Conservation (phyloP, 92 coral and sea anemone species). For the Metridium senile region DNA sequence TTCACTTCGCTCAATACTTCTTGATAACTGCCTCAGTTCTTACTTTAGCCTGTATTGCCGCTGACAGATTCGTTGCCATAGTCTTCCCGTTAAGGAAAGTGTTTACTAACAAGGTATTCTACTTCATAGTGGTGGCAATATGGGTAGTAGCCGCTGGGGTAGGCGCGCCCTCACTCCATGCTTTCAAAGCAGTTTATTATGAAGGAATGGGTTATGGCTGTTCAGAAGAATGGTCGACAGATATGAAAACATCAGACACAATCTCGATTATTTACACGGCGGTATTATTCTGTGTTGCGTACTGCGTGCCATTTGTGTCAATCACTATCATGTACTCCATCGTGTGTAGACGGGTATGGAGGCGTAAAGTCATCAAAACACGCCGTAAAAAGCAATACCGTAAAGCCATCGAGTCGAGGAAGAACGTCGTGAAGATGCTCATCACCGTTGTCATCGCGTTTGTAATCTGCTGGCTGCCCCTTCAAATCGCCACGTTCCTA, state of each 20-base stretch:
- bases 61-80: slow-evolving; percentile 90
- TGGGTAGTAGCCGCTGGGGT: slow-evolving; percentile 77
- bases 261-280: slow-evolving; percentile 44
- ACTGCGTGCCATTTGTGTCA: slow-evolving; percentile 72
- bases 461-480: slow-evolving; percentile 70
- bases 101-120: slow-evolving; percentile 68
- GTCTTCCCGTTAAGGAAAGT: slow-evolving; percentile 75
- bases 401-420: slow-evolving; percentile 61
- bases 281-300: slow-evolving; percentile 66
- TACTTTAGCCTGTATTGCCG: slow-evolving; percentile 83
- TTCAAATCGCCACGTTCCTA: slow-evolving; percentile 63
- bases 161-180: slow-evolving; percentile 70
- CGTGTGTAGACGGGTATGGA: slow-evolving; percentile 79
- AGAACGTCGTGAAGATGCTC: slow-evolving; percentile 80
- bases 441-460: slow-evolving; percentile 71
- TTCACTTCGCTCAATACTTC: slow-evolving; percentile 57
- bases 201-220: slow-evolving; percentile 46
- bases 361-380: slow-evolving; percentile 71
- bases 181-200: slow-evolving; percentile 35
- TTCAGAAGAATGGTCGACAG: slow-evolving; percentile 71
- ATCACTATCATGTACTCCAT: slow-evolving; percentile 72
- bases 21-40: slow-evolving; percentile 84
- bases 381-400: slow-evolving; percentile 35
- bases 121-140: slow-evolving; percentile 47
- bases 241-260: slow-evolving; percentile 16